Base-by-base conservation (phyloP, 2,113 vertebrate species). In the Lasiurus borealis region DNA sequence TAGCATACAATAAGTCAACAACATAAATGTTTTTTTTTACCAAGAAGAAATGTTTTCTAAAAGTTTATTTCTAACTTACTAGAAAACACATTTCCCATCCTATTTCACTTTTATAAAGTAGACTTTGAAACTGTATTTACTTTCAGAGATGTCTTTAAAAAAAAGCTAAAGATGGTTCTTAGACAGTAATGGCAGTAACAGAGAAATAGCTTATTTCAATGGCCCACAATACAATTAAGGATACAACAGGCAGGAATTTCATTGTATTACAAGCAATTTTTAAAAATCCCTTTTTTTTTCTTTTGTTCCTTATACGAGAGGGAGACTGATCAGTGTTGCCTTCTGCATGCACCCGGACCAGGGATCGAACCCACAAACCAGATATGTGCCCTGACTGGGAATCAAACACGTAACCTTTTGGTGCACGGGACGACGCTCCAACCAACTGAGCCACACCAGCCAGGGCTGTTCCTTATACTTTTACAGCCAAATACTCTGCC, bases 81-180 rank as follows among this genome's bases (percentile, higher is more conserved):
- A 40, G 40, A 40, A 40, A 40, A 91, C 5, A 13, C 40, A 72
- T 93, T 96, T 97, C 94, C 72, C 89, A 94, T 95, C 85, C 91
- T 68, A 93, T 85, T 93, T 92, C 64, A 83, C 85, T 88, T 97
- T 36, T 57, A 54, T 72, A 85, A 88, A n/a, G 23, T 2, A 0
- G 50, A 76, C 36, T 80, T 80, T 93, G 66, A 96, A 93, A 76
- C 11, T 85, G 21, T n/a, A 92, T 27, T 87, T 97, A 31, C 0
- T 8, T 69, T 46, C 5, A 69, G 21, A 44, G 40, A 72, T 59
- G 14, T 40, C 77, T 14, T 64, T 68, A 52, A 64, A 94, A 94
- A 94, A 94, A 73, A 52, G 14, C 34, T 92, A 75, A 92, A 85
- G 81, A 48, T 77, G 48, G 90, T 29, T 76, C 66, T 90, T 82